These are phyloP conservation scores for Trichonephila clavata DNA, from an alignment of 1,140 invertebrate genomes.

Conservation along the genomic window DNA sequence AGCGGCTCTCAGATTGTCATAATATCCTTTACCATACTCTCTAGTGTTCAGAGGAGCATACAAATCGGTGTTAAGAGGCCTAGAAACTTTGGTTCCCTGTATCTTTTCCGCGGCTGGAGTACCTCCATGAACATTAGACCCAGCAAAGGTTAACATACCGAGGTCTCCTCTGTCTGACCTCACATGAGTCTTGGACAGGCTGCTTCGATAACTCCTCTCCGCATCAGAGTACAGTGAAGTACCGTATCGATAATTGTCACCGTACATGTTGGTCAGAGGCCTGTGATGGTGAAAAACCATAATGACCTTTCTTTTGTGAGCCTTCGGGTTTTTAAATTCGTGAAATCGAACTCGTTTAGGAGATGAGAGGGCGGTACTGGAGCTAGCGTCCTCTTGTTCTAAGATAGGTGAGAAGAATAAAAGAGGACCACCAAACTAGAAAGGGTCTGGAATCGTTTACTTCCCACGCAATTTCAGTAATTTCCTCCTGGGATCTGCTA, in stretches of 20 bases:
- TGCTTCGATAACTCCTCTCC: constrained; percentile 60
- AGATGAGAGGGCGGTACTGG: constrained; percentile 3
- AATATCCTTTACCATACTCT: constrained; percentile 45
- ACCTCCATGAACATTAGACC: constrained; percentile 58
- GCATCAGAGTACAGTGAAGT: constrained; percentile 56
- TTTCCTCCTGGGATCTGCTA: background rate
- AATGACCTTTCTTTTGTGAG: constrained; percentile 7
- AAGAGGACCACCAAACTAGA: constrained; percentile 4
- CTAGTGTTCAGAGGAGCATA: constrained; percentile 42
- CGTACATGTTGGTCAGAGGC: constrained; percentile 55
- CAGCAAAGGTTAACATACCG: constrained; percentile 57
- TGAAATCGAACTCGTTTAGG: constrained; percentile 38
- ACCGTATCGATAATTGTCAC: constrained; percentile 56
- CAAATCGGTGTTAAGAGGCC: background rate
- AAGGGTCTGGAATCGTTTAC: constrained; percentile 19
- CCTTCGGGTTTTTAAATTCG: constrained; percentile 36
- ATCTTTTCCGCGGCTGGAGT: constrained; percentile 14
- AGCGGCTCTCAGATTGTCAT: constrained; percentile 56
- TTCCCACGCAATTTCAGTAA: constrained; percentile 56
- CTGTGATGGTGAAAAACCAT: constrained; percentile 50
- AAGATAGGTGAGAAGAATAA: constrained; percentile 26
- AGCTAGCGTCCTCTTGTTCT: background rate
- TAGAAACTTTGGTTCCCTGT: background rate
- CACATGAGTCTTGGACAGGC: constrained; percentile 57
- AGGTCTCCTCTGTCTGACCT: constrained; percentile 70